Base-by-base conservation (phyloP, 2,113 vertebrate genomes). In the Scomber colias region DNA sequence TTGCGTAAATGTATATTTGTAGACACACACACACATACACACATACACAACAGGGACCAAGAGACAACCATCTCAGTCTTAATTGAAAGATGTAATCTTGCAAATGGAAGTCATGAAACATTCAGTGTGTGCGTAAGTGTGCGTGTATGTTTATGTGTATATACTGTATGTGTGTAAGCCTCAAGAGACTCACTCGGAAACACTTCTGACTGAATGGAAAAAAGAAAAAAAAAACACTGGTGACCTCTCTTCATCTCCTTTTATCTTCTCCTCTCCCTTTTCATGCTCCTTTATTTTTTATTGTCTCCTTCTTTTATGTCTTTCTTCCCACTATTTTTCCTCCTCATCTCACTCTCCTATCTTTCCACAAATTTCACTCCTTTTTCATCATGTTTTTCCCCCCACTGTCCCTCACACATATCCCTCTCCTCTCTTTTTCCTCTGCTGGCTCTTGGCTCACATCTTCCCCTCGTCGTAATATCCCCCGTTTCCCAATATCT, bases 71-170 rank as follows among this genome's bases (percentile, higher is more conserved):
- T 92, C 90, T 88, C 49, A 49, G 68, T 88, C 85, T 88, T 92
- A 92, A 92, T 88, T 92, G 89, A 92, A 92, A 93, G 91, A 92
- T 92, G 71, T 86, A 92, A 92, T 93, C 90, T 92, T 89, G 80
- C 60, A 90, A 91, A 93, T 88, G 88, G 90, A 92, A 88, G 75
- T 62, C 71, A 84, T 90, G 83, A 89, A 92, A 92, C 80, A 90
- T 89, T 90, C 62, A 14, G 48, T 10, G 59, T 45, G 31, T 53
- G 50, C 68, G 83, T 60, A 64, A 49, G 57, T 30, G 61, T 13
- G 51, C 48, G 46, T 40, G 49, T 21, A 66, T 44, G 56, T 81
- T 8, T 71, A 24, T 86, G 62, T 69, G 27, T 62, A 30, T 46
- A 21, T 51, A 78, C 60, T 74, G 67, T 69, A 53, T 62, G 57